Evolutionary conservation across 2,113 vertebrate species (phyloP).

Genomic region (Phaethon lepturus): DNA sequence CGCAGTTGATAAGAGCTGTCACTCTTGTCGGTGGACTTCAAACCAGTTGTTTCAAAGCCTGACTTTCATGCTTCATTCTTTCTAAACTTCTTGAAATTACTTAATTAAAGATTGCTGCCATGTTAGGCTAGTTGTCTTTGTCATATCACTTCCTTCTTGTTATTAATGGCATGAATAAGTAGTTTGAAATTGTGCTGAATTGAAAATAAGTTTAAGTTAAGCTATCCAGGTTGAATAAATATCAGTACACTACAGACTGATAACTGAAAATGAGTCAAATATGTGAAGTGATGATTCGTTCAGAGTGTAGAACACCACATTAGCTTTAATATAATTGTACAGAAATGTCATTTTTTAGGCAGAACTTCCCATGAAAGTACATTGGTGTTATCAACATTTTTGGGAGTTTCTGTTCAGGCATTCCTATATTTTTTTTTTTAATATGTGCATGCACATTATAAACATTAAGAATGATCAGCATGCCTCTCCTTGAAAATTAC

Average conservation of each 20-base stretch:
- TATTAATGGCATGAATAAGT: not conserved
- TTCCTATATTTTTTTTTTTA: not conserved
- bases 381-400: not conserved
- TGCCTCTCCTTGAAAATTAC: not conserved
- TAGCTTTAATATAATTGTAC: not conserved
- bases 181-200: not conserved
- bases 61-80: not conserved
- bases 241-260: not conserved
- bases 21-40: too few relatives aligned
- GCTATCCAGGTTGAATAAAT: not conserved
- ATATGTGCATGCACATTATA: not conserved
- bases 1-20: not conserved
- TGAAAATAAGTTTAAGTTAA: not conserved
- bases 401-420: not conserved
- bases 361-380: not conserved
- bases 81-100: not conserved
- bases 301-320: not conserved
- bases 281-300: not conserved
- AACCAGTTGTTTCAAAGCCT: not conserved
- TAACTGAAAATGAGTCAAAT: not conserved
- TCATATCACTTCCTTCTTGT: not conserved
- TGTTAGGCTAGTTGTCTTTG: not conserved
- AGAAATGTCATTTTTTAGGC: not conserved
- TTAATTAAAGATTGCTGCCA: not conserved
- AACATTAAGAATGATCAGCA: not conserved